Base-by-base conservation (phyloP, 2,797 vertebrate species). In the Erithacus rubecula region DNA sequence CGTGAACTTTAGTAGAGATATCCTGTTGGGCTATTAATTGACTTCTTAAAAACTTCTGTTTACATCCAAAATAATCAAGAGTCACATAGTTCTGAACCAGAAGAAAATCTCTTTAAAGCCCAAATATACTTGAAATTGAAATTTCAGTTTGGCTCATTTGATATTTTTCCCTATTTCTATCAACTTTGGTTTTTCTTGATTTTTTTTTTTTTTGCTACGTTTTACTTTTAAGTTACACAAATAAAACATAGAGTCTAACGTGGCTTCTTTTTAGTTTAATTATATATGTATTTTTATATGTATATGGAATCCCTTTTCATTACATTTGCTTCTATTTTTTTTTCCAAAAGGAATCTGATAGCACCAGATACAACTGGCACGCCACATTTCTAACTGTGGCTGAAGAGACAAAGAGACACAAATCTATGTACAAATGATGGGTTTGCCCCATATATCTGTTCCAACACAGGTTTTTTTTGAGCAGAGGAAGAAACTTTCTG, bases 1-100 rank as follows among this genome's bases (percentile, higher is more conserved):
- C 18, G 3, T 92, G 92, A 94, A 91, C 72, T 94, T 85, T 44
- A 78, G 84, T 78, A 78, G 68, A 91, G 72, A 91, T 58, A 87
- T 18, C 58, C 58, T 65, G 65, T 22, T 32, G 58, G 46, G 41
- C 53, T 89, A 46, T 77, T 94, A 90, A 87, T 20, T 92, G 72
- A 89, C 71, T 62, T 80, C 68, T 78, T 65, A 87, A 89, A 87
- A 64, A 8, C 34, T 90, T 74, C 44, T 80, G 30, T 62, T 85
- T 80, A 44, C 29, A 64, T 74, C 8, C 43, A 80, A 89, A 56
- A 37, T 44, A 70, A 70, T 36, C 27, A 65, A 72, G 14, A 71
- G 26, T 20, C 51, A 46, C 0, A 0, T 27, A 52, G 62, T 59
- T 72, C 26, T 44, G 47, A 93, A 75, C 5, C 12, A 74, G 43